A percentile compares a stretch with the other conserved stretches of the same genome.
Conservation (phyloP, 30 jellyfish, hydroid and myxozoan species). For the Hydra vulgaris region DNA sequence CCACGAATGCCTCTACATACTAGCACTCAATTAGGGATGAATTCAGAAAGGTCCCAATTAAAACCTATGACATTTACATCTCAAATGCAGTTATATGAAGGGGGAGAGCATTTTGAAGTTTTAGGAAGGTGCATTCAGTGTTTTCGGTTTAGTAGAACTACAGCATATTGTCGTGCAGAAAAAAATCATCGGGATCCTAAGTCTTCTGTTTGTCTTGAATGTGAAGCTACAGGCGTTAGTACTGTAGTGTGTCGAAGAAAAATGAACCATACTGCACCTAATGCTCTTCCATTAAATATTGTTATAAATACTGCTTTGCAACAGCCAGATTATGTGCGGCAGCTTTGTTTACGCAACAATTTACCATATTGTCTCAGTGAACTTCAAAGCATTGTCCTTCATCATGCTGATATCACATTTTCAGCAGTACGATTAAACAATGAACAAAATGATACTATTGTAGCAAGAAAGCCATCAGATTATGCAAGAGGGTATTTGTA, state of each 20-base stretch:
- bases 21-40: slow-evolving; percentile 20
- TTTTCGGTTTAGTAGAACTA: slow-evolving; percentile 95
- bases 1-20: slow-evolving; percentile 26
- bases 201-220: slow-evolving; percentile 88
- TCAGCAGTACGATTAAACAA: slow-evolving; percentile 60
- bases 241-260: slow-evolving; percentile 96
- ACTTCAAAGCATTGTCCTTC: slow-evolving; percentile 83
- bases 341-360: slow-evolving; percentile 59
- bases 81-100: slow-evolving; percentile 17
- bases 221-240: slow-evolving; percentile 80
- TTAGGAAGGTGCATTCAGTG: slow-evolving; percentile 89
- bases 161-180: slow-evolving; percentile 97
- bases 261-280: slow-evolving; percentile 80
- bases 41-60: slow-evolving; percentile 6
- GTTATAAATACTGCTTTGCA: slow-evolving; percentile 86
- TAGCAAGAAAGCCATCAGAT: slow-evolving; percentile 77
- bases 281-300: slow-evolving; percentile 89
- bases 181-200: slow-evolving; percentile 87
- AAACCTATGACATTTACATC: slow-evolving; percentile 10
- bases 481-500: slow-evolving; percentile 93
- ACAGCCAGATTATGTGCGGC: slow-evolving; percentile 67
- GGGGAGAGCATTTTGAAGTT: slow-evolving; percentile 95
- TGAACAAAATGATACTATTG: slow-evolving; percentile 29
- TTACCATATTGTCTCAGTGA: slow-evolving; percentile 89
- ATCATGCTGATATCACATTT: slow-evolving; percentile 95